phyloP scores from a whole-genome alignment of 1,140 invertebrate genomes.

The Philotrypesis tridentata region DNA sequence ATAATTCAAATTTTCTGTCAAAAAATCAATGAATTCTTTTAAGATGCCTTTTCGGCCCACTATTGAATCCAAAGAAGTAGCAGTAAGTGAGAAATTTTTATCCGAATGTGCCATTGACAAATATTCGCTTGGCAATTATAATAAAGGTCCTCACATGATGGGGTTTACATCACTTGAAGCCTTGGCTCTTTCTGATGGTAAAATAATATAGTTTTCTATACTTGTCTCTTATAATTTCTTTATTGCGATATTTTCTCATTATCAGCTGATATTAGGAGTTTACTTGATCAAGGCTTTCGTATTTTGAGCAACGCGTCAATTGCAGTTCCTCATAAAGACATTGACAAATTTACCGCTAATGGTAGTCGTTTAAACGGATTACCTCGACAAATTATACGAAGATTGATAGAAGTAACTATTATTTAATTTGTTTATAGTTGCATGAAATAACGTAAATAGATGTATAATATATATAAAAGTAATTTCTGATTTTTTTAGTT shows the following conservation, averaged over 20 bases:
- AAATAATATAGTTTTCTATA: background rate
- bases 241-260: background rate
- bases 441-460: too few relatives aligned
- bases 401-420: too few relatives aligned
- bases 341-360: too few relatives aligned
- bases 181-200: background rate
- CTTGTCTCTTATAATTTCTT: background rate
- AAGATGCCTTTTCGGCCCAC: slow-evolving; percentile 72
- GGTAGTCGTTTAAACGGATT: background rate
- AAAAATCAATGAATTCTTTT: slow-evolving; percentile 74
- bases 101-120: slow-evolving; percentile 73
- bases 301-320: background rate
- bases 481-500: too few relatives aligned
- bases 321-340: background rate
- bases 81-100: slow-evolving; percentile 73
- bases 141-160: slow-evolving; percentile 76
- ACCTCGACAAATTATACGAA: too few relatives aligned
- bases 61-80: slow-evolving; percentile 61
- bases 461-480: too few relatives aligned
- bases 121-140: slow-evolving; percentile 72
- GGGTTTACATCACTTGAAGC: slow-evolving; percentile 77
- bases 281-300: background rate
- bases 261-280: background rate
- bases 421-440: too few relatives aligned
- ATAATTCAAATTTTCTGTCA: too few relatives aligned